Base-by-base conservation (phyloP, 2,113 vertebrate genomes). In the Tetraodon nigroviridis region DNA sequence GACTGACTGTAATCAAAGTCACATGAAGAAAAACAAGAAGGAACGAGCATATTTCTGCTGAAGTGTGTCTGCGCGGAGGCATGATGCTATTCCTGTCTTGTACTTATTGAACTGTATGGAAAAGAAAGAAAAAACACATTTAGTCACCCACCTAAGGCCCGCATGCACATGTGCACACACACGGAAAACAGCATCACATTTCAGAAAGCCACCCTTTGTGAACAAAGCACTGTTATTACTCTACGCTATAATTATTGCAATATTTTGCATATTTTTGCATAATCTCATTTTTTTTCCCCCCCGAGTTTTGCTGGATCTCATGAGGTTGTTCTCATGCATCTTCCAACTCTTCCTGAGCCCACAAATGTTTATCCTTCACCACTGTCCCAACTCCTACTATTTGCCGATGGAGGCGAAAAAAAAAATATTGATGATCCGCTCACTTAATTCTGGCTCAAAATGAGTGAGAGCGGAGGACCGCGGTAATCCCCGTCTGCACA, bases 401-500 rank as follows among this genome's bases (percentile, higher is more conserved):
- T 81, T 11, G 5, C 63, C 62, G 60, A 58, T 52, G 59, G 66
- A 71, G 64, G 66, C 69, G 61, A 8, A 8, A 11, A 75, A 82
- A 72, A 71, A 81, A 68, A 68, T 72, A 67, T 63, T 55, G 66
- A 75, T 67, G 69, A 74, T 68, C 58, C 54, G 59, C 63, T n/a
- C 49, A 61, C 65, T 56, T 67, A 65, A 73, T 60, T 51, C 59
- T 58, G 61, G 75, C 67, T 75, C 78, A 73, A 82, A 67, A 61
- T 75, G 64, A 69, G 55, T 44, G 56, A 69, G 62, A 54, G 71
- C 46, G 59, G 61, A 69, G 49, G 63, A 73, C 71, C 56, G 41
- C 51, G 53, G 64, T 76, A 79, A 75, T 80, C 69, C 72, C 79
- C 52, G 76, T 70, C 63, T 76, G 80, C 70, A 80, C 78, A 81